phyloP scores from a whole-genome alignment of 2,888 invertebrate genomes.

The Agriopis aurantiaria region DNA sequence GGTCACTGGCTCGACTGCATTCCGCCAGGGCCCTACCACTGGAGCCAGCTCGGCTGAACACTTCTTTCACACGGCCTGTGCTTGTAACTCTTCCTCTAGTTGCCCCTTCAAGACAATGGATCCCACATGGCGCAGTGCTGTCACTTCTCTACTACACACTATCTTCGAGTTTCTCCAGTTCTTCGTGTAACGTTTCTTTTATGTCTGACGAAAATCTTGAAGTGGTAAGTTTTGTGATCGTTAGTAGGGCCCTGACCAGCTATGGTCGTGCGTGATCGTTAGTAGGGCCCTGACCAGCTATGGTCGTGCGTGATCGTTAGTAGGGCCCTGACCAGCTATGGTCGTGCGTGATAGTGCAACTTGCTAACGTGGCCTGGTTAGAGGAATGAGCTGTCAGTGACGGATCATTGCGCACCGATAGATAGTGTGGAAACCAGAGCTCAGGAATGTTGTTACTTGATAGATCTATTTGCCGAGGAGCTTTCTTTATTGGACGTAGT shows the following conservation, averaged over 20 bases:
- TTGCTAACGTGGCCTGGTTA: constrained; percentile 31
- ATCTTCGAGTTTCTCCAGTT: no score
- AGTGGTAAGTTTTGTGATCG: no score
- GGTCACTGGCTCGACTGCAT: constrained; percentile 52
- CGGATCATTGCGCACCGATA: constrained; percentile 15
- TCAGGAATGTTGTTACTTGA: constrained; percentile 11
- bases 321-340: background rate
- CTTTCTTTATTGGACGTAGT: background rate
- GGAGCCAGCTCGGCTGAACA: background rate
- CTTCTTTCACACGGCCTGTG: background rate
- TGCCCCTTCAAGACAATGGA: background rate
- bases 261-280: no score
- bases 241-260: no score
- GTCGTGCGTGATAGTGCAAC: constrained; percentile 35
- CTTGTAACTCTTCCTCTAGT: background rate
- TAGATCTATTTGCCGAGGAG: background rate
- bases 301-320: background rate
- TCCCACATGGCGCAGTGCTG: no score
- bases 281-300: no score
- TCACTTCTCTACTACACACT: no score
- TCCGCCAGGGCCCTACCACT: constrained; percentile 42
- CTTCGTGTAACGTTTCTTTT: no score
- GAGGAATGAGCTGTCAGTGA: constrained; percentile 16
- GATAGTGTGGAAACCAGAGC: constrained; percentile 12
- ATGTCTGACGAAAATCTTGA: no score